Evolutionary conservation across 92 coral and sea anemone genomes (phyloP).

Genomic region (Phenganax stokvisi): DNA sequence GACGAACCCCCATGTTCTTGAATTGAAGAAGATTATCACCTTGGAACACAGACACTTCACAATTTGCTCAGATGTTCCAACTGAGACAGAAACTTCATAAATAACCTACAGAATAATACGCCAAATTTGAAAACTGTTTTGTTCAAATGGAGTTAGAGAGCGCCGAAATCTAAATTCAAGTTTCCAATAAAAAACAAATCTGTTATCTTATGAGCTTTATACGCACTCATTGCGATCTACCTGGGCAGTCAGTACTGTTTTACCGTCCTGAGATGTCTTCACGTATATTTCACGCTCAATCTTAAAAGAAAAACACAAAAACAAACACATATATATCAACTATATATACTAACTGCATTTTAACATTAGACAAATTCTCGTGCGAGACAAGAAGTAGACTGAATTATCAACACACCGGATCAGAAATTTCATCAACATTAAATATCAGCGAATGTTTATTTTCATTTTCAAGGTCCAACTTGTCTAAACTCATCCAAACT

Average conservation of each 20-base stretch:
- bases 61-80: slow-evolving; percentile 22
- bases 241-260: slow-evolving; percentile 69
- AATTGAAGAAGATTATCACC: not conserved
- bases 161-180: too few species aligned
- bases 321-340: not conserved
- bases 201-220: not conserved
- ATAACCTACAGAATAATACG: slow-evolving; percentile 9
- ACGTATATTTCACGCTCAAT: slow-evolving; percentile 63
- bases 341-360: too few species aligned
- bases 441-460: slow-evolving; percentile 28
- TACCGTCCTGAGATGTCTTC: slow-evolving; percentile 85
- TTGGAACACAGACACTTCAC: slow-evolving; percentile 34
- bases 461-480: slow-evolving; percentile 57
- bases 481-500: slow-evolving; percentile 62
- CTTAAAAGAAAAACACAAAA: slow-evolving; percentile 25
- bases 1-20: too few species aligned
- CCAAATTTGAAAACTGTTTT: not conserved
- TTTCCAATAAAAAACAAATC: not conserved
- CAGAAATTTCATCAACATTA: not conserved
- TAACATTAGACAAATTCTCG: too few species aligned
- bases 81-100: slow-evolving; percentile 26
- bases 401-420: slow-evolving; percentile 7
- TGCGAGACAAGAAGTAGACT: not conserved
- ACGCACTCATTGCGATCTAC: slow-evolving; percentile 33
- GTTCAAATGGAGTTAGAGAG: not conserved